A percentile compares a stretch with the other conserved stretches of the same genome.
Evolutionary conservation across 2,888 invertebrate species (phyloP).

Genomic region (Mycalesis mineus): DNA sequence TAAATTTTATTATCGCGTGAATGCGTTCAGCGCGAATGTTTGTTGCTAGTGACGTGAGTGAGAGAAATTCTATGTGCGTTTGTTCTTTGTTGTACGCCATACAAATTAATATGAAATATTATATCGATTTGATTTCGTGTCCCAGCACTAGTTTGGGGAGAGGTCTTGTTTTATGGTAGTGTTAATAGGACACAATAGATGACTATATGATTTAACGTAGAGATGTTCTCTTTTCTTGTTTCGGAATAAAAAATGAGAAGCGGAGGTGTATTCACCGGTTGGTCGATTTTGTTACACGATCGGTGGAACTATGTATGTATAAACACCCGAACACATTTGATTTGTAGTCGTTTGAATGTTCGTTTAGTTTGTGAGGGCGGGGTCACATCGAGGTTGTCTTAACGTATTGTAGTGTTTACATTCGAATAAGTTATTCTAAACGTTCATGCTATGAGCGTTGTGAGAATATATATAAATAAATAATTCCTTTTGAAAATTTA

Average conservation of each 20-base stretch:
- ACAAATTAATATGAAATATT: slow-evolving; percentile 44
- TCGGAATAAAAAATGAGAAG: slow-evolving; percentile 16
- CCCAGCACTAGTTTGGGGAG: slow-evolving; percentile 38
- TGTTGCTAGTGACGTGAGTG: slow-evolving; percentile 54
- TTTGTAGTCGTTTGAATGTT: neutral
- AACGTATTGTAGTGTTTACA: neutral
- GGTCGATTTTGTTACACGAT: slow-evolving; percentile 20
- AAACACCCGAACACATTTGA: neutral
- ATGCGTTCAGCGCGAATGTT: slow-evolving; percentile 47
- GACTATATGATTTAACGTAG: slow-evolving; percentile 7
- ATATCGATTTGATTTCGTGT: slow-evolving; percentile 42
- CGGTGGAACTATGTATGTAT: slow-evolving; percentile 16
- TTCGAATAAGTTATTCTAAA: neutral
- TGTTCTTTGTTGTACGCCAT: slow-evolving; percentile 73
- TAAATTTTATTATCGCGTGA: slow-evolving; percentile 65
- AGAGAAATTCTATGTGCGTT: slow-evolving; percentile 62
- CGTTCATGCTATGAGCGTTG: neutral
- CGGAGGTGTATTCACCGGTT: slow-evolving; percentile 26
- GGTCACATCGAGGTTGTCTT: slow-evolving; percentile 13
- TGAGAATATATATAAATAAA: neutral
- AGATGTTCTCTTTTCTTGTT: slow-evolving; percentile 10
- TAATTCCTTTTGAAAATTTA: neutral
- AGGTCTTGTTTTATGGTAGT: slow-evolving; percentile 21
- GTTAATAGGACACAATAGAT: slow-evolving; percentile 14
- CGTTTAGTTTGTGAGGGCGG: slow-evolving; percentile 16